Percentiles rank a stretch among this genome's conserved stretches.
Conservation (phyloP, 2,113 vertebrate genomes). For the Turnix velox region DNA sequence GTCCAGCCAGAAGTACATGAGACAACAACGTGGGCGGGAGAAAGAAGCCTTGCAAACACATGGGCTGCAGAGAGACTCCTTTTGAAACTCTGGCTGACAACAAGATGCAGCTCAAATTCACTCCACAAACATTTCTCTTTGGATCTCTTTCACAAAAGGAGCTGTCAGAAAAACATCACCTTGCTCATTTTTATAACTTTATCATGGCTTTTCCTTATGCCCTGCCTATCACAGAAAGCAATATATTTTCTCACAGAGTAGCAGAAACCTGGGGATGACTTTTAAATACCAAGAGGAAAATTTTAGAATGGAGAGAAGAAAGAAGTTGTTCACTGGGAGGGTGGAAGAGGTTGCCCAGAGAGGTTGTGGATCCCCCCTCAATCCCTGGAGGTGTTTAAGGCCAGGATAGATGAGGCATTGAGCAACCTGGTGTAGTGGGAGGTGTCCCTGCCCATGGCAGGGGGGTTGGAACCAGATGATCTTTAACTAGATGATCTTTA, state of each 20-base stretch:
- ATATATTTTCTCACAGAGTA: neutral
- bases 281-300: neutral
- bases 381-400: too few relatives aligned
- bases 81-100: neutral
- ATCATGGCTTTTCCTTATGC: neutral
- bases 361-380: too few relatives aligned
- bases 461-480: too few relatives aligned
- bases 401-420: too few relatives aligned
- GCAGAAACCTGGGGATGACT: neutral
- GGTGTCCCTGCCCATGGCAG: too few relatives aligned
- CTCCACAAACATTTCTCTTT: neutral
- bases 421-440: too few relatives aligned
- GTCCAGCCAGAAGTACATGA: neutral
- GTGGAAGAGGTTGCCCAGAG: too few relatives aligned
- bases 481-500: too few relatives aligned
- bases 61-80: too few relatives aligned
- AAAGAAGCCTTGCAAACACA: neutral
- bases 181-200: neutral
- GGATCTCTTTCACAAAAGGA: neutral
- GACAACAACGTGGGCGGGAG: neutral
- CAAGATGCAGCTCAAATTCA: neutral
- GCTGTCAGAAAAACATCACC: neutral
- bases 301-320: neutral
- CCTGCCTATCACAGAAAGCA: accelerated
- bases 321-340: too few relatives aligned